Evolutionary conservation across 2,888 invertebrate genomes (phyloP).

Genomic region (Leptopilina myrica): DNA sequence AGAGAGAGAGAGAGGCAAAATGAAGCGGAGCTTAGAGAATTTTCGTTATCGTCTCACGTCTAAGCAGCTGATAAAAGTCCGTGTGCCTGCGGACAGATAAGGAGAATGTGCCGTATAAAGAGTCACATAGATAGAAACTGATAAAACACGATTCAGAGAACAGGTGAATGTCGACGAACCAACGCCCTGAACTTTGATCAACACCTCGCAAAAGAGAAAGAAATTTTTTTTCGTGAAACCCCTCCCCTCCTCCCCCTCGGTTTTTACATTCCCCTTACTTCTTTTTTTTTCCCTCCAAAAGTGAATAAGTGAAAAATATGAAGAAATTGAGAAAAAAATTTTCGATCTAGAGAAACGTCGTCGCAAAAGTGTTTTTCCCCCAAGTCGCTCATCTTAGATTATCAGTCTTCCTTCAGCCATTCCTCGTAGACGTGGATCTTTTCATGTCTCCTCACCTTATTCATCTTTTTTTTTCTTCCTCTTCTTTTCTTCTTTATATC

Average conservation of each 20-base stretch:
- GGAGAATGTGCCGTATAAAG: conserved; percentile 71
- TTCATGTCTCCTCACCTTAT: conserved; percentile 28
- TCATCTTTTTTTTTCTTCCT: conserved; percentile 41
- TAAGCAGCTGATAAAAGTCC: conserved; percentile 76
- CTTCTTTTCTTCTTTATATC: conserved; percentile 23
- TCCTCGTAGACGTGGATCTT: conserved; percentile 32
- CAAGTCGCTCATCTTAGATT: conserved; percentile 30
- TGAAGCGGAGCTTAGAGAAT: conserved; percentile 60
- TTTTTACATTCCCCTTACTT: too few species aligned
- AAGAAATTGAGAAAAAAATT: neutral
- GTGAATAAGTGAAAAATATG: conserved; percentile 2
- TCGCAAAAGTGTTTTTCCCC: conserved; percentile 34
- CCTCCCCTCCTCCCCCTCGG: too few species aligned
- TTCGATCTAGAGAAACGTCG: conserved; percentile 8
- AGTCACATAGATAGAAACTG: conserved; percentile 73
- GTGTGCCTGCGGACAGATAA: conserved; percentile 73
- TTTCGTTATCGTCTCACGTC: conserved; percentile 69
- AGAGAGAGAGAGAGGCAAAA: conserved; percentile 46
- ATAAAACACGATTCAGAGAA: conserved; percentile 73
- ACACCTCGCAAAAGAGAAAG: conserved; percentile 41
- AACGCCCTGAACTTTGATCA: conserved; percentile 70
- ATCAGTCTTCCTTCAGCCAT: conserved; percentile 39
- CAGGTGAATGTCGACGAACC: conserved; percentile 73
- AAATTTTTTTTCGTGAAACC: neutral
- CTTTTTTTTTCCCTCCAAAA: neutral